phyloP scores from a whole-genome alignment of 1,140 invertebrate species.

The Calycopis cecrops region DNA sequence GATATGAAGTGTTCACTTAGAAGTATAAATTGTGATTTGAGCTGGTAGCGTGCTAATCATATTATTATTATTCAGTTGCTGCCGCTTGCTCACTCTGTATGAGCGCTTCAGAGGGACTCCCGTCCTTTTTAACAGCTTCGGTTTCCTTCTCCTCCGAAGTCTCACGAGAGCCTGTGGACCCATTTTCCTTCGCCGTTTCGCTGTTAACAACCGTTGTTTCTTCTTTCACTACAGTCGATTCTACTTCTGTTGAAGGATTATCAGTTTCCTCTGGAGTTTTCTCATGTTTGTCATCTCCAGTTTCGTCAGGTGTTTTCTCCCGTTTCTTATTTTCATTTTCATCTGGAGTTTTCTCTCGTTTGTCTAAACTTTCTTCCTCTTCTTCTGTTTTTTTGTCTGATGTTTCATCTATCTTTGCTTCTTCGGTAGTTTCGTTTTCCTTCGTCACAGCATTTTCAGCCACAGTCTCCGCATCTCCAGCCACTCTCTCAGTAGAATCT shows the following conservation, averaged over 20 bases:
- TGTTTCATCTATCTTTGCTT: conserved; percentile 34
- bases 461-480: background rate
- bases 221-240: conserved; percentile 36
- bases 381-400: conserved; percentile 45
- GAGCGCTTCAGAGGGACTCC: conserved; percentile 58
- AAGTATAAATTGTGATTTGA: conserved; percentile 63
- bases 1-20: conserved; percentile 64
- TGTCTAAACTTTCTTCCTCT: conserved; percentile 36
- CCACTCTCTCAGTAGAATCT: conserved; percentile 16
- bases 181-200: conserved; percentile 51
- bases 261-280: conserved; percentile 35
- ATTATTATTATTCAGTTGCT: conserved; percentile 51
- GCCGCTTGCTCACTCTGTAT: conserved; percentile 62
- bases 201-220: conserved; percentile 44
- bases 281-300: conserved; percentile 27
- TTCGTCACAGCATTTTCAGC: conserved; percentile 29
- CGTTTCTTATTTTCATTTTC: conserved; percentile 31
- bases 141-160: conserved; percentile 52
- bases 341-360: conserved; percentile 30
- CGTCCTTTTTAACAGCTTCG: conserved; percentile 38
- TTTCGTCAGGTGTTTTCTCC: conserved; percentile 30
- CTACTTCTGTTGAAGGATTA: conserved; percentile 16
- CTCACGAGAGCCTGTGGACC: conserved; percentile 54
- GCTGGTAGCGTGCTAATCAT: conserved; percentile 51
- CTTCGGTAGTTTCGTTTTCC: conserved; percentile 24